Conservation (phyloP, 2,113 vertebrate genomes). For the Alosa alosa region DNA sequence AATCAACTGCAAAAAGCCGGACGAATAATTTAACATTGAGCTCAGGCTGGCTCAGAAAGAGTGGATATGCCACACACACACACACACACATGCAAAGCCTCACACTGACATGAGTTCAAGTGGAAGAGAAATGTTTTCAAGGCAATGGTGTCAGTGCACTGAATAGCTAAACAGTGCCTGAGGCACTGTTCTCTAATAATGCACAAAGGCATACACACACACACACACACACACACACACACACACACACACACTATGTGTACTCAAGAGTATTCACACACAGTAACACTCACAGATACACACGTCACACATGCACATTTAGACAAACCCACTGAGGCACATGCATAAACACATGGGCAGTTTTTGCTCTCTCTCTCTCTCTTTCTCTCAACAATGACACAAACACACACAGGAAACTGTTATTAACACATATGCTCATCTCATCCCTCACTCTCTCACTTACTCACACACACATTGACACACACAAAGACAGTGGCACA, state of each 20-base stretch:
- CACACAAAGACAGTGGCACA: neutral
- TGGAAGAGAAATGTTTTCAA: conserved; percentile 8
- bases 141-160: neutral
- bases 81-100: conserved; percentile 15
- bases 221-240: neutral
- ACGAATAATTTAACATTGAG: neutral
- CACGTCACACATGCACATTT: neutral
- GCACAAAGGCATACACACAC: neutral
- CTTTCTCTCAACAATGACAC: neutral
- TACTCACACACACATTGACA: neutral
- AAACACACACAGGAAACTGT: neutral
- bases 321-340: neutral
- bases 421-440: too few species aligned
- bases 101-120: neutral
- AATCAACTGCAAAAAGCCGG: conserved; percentile 4
- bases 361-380: neutral
- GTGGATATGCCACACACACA: neutral
- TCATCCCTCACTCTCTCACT: neutral
- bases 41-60: neutral
- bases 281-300: neutral
- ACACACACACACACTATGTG: neutral
- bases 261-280: neutral
- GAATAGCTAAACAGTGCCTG: conserved; percentile 4
- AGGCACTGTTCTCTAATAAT: neutral
- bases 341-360: neutral